phyloP scores from a whole-genome alignment of 2,888 invertebrate species.

The Tenthredo livida region DNA sequence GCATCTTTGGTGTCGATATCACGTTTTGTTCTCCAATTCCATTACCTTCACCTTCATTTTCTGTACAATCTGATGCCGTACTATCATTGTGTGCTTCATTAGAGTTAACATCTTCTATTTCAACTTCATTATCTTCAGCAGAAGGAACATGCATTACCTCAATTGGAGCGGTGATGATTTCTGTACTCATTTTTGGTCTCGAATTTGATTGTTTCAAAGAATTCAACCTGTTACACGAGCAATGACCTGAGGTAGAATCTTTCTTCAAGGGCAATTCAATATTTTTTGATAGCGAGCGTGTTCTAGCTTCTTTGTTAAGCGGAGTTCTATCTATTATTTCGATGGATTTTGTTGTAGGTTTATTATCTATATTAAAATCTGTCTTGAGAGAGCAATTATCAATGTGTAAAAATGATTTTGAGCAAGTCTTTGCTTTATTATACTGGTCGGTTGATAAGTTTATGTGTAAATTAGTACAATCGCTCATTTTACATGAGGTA shows the following conservation, averaged over 20 bases:
- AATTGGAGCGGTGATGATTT: constrained; percentile 31
- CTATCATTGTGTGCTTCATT: constrained; percentile 44
- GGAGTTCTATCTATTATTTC: neutral
- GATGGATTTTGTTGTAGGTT: neutral
- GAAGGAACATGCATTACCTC: constrained; percentile 41
- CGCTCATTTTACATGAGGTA: constrained; percentile 37
- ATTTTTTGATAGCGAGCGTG: neutral
- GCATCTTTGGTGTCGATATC: constrained; percentile 59
- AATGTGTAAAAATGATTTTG: constrained; percentile 44
- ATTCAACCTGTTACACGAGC: constrained; percentile 29
- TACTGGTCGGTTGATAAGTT: constrained; percentile 36
- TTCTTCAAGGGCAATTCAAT: constrained; percentile 2
- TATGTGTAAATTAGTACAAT: constrained; percentile 40
- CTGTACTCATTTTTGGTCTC: neutral
- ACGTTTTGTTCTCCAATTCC: constrained; percentile 20
- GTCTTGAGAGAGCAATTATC: constrained; percentile 33
- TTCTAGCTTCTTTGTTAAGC: neutral
- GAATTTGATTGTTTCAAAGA: neutral
- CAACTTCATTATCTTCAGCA: constrained; percentile 19
- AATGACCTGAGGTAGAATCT: neutral
- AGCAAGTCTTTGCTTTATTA: constrained; percentile 25
- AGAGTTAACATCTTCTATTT: constrained; percentile 45
- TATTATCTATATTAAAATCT: constrained; percentile 30
- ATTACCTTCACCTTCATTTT: constrained; percentile 52
- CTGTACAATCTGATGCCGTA: constrained; percentile 55